These are phyloP conservation scores for Tetragnatha versicolor DNA, from an alignment of 1,140 invertebrate genomes.

Conservation along the genomic window DNA sequence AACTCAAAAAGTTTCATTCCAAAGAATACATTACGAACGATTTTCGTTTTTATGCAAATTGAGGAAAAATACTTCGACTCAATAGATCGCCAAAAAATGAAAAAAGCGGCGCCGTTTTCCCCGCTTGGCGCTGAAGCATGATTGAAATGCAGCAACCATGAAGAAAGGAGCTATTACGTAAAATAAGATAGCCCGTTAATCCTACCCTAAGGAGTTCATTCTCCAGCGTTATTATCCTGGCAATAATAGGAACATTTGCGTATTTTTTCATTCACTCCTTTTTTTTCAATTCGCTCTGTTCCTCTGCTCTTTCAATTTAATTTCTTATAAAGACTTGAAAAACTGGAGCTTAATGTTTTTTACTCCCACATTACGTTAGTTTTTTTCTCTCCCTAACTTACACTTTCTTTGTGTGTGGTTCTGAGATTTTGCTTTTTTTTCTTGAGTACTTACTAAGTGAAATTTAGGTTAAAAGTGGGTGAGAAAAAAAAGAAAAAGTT, in stretches of 20 bases:
- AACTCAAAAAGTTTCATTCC: no score
- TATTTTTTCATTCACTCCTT: background rate
- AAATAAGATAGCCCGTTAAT: constrained; percentile 43
- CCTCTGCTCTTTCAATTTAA: constrained; percentile 4
- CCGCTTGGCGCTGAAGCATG: background rate
- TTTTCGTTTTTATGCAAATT: background rate
- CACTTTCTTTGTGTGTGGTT: no score
- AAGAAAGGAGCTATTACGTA: constrained; percentile 30
- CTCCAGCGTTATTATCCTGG: constrained; percentile 18
- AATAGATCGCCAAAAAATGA: background rate
- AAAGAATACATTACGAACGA: background rate
- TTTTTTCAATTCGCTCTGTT: constrained; percentile 25
- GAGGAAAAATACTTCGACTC: background rate
- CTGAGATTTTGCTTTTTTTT: no score
- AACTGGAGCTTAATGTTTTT: background rate
- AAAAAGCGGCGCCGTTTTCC: background rate
- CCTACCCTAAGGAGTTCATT: constrained; percentile 32
- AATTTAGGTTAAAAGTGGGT: no score
- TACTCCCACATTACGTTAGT: background rate
- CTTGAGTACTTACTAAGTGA: no score
- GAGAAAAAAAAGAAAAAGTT: no score
- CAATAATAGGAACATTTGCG: constrained; percentile 35
- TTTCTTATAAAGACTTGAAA: background rate
- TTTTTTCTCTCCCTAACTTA: no score
- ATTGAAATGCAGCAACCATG: constrained; percentile 6